Base-by-base conservation (phyloP, 2,113 vertebrate species). In the Suncus etruscus region DNA sequence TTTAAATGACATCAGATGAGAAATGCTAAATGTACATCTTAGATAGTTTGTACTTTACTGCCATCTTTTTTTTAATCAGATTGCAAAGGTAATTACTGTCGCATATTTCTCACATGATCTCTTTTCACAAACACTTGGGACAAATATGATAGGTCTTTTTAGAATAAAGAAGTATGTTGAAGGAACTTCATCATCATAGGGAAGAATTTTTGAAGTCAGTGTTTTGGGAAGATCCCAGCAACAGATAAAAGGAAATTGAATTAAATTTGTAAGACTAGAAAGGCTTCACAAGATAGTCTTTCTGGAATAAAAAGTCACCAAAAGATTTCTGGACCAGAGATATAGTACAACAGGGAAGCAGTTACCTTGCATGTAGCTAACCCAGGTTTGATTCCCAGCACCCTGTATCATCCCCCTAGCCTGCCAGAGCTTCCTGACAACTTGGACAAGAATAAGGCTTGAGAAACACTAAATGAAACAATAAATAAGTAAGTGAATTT, bases 101-200 rank as follows among this genome's bases (percentile, higher is more conserved):
- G 1, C 31, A 31, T 75, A 54, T 5, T 76, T 4, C 73, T 69
- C 39, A 16, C 14, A 20, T 65, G n/a, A 51, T 65, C 20, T 79
- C 1, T 32, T 75, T 24, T 72, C 58, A 63, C 6, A 78, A 51
- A 63, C 6, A 10, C 25, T 61, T 72, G 29, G 83, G 8, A 66
- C 10, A 90, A 79, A 72, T 48, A 47, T 78, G 22, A 82, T 3
- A 27, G 1, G 12, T 75, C 15, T 70, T 84, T 22, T 77, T 89
- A 94, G 61, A 90, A 72, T 25, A 87, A 79, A 51, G 32, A 50
- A 74, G 31, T 7, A 24, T 68, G 86, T 95, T 93, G 61, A 83
- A 83, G n/a, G 66, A 29, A 22, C 2, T 27, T 11, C 10, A 27
- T 87, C 77, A 54, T 24, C 63, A 20, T 18, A 66, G 11, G 8